These are phyloP conservation scores for Cecropterus lyciades DNA, from an alignment of 1,140 invertebrate genomes.

Conservation along the genomic window DNA sequence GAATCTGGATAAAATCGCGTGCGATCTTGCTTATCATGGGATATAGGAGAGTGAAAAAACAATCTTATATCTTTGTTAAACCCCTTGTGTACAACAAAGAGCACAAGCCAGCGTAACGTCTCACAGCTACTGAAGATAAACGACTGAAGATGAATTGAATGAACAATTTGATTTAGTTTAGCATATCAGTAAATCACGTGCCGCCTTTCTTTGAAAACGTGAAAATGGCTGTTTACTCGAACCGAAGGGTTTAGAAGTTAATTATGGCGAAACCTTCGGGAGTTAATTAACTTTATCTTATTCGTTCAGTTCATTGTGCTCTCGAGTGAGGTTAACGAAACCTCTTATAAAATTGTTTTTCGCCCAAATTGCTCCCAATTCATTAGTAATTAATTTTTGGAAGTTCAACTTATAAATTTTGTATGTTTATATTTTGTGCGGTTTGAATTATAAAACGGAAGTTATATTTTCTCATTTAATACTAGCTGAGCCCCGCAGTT, in stretches of 20 bases:
- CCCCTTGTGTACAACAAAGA: too few relatives aligned
- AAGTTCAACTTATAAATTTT: neutral
- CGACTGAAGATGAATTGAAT: too few relatives aligned
- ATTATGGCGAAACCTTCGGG: slow-evolving; percentile 42
- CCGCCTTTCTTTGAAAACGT: slow-evolving; percentile 19
- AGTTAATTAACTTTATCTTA: slow-evolving; percentile 46
- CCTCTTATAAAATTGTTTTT: slow-evolving; percentile 41
- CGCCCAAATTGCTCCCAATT: slow-evolving; percentile 6
- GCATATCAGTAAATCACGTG: slow-evolving; percentile 14
- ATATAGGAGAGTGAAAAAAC: too few relatives aligned
- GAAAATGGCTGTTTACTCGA: slow-evolving; percentile 28
- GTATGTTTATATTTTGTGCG: too few relatives aligned
- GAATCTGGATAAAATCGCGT: too few relatives aligned
- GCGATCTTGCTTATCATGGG: too few relatives aligned
- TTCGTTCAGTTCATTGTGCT: slow-evolving; percentile 30
- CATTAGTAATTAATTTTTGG: neutral
- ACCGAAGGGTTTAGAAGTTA: slow-evolving; percentile 40
- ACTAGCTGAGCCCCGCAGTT: too few relatives aligned
- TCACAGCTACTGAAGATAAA: too few relatives aligned
- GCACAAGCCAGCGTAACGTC: too few relatives aligned
- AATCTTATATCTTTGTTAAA: too few relatives aligned
- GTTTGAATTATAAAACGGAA: too few relatives aligned
- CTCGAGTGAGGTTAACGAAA: slow-evolving; percentile 2
- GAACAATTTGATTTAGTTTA: neutral
- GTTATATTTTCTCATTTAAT: too few relatives aligned